Conservation (phyloP, 2,113 vertebrate species). For the Elephas maximus region DNA sequence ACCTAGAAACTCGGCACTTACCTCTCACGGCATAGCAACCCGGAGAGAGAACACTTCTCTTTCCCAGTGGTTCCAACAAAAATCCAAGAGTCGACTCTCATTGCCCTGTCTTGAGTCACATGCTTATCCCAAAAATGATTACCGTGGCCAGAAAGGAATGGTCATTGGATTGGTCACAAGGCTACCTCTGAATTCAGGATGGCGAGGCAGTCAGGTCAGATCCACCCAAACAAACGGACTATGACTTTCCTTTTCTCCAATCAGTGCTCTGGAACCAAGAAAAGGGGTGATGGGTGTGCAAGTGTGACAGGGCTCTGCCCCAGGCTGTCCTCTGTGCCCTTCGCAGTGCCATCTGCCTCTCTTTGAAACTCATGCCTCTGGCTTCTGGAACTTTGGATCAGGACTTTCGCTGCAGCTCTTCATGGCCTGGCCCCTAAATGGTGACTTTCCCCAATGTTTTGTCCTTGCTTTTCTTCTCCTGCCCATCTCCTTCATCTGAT, state of each 20-base stretch:
- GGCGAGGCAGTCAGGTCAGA: not conserved
- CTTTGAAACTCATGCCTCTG: not conserved
- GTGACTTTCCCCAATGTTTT: not conserved
- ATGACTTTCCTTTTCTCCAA: not conserved
- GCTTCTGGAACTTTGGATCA: not conserved
- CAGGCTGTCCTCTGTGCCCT: not conserved
- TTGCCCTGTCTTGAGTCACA: not conserved
- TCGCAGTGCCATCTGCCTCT: not conserved
- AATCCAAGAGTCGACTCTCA: not conserved
- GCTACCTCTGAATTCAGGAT: not conserved
- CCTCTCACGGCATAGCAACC: not conserved
- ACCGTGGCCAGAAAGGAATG: not conserved
- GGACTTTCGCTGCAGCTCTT: not conserved
- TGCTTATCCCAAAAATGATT: not conserved
- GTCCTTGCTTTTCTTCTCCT: not conserved
- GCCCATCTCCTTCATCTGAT: not conserved
- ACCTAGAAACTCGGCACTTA: not conserved
- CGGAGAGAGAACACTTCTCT: not conserved
- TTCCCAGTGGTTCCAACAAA: not conserved
- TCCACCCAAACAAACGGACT: too few species aligned
- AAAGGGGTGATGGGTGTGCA: not conserved
- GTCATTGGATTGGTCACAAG: not conserved
- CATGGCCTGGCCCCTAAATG: too few species aligned
- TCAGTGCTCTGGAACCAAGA: not conserved
- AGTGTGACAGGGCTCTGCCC: not conserved